These are phyloP conservation scores for Drosophila sordidula DNA, from an alignment of 2,888 invertebrate genomes.

Conservation along the genomic window DNA sequence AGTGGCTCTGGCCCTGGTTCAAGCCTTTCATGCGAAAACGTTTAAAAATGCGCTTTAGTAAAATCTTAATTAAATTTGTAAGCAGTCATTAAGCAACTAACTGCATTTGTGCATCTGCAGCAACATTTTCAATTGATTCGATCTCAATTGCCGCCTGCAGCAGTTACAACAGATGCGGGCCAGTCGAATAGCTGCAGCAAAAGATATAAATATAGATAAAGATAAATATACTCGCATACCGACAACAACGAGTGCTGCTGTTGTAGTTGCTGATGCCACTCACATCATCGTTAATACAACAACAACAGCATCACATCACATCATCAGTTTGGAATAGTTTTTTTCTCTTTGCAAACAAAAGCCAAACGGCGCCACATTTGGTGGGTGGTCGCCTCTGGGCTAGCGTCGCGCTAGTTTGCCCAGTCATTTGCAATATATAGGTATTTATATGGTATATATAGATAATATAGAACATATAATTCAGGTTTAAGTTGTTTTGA, in stretches of 20 bases:
- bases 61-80: slow-evolving; percentile 24
- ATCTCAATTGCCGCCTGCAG: slow-evolving; percentile 32
- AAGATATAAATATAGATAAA: slow-evolving; percentile 28
- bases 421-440: slow-evolving; percentile 42
- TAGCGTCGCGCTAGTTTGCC: slow-evolving; percentile 58
- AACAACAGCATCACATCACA: slow-evolving; percentile 27
- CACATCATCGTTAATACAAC: slow-evolving; percentile 25
- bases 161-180: slow-evolving; percentile 41
- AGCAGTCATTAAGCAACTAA: slow-evolving; percentile 18
- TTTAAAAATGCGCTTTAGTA: neutral
- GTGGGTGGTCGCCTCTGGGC: slow-evolving; percentile 59
- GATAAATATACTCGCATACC: slow-evolving; percentile 32
- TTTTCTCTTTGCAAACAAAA: slow-evolving; percentile 12
- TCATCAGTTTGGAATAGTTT: slow-evolving; percentile 42
- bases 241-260: slow-evolving; percentile 31
- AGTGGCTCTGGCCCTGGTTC: neutral
- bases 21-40: neutral
- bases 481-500: slow-evolving; percentile 53
- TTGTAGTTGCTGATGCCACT: slow-evolving; percentile 16
- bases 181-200: slow-evolving; percentile 1
- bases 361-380: slow-evolving; percentile 21
- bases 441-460: slow-evolving; percentile 14
- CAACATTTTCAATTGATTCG: slow-evolving; percentile 58
- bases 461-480: slow-evolving; percentile 29
- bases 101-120: slow-evolving; percentile 34